Evolutionary conservation across 23 tunicate species (phyloP), one percentile per base, ranked within the genome.

Genomic region (Pegea sp.): DNA sequence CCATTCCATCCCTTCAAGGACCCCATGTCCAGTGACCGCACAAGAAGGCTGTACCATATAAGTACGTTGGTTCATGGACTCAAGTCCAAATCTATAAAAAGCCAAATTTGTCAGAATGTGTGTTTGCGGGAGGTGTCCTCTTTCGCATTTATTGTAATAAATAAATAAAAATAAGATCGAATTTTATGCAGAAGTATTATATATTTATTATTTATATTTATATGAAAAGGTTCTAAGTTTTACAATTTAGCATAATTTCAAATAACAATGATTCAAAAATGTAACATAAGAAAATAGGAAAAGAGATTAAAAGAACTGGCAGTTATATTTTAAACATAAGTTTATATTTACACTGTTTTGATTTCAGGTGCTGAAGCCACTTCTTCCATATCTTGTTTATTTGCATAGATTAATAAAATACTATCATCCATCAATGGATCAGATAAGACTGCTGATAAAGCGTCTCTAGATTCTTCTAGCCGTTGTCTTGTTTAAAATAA

Each of bases 1-100:
- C 93, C 93, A 80, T 22, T 67, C 34, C 22, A 80, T 44, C 2
- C 93, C 93, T 62, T 80, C 93, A 31, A 49, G 61, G 3, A 80
- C 22, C 1, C 93, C 93, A 29, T 70, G 68, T 3, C 93, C 93
- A 31, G 71, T 65, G 5, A 75, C 49, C 5, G 93, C 93, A 59
- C 93, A 80, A 11, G 93, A 71, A 8, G 93, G 77, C 44, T 80
- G 79, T 25, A 80, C 63, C 18, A 48, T 59, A 68, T 73, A 80
- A 20, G 70, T 49, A 4, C 66, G 42, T 22, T 42, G 26, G 16
- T 27, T 32, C 22, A 64, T 49, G 2, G 55, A 56, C 18, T 56
- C 24, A 56, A 80, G 38, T 2, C 67, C 65, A 5, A 78, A 56
- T 34, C 71, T 73, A 27, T 2, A 70, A 53, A 26, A 24, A 29